Base-by-base conservation (phyloP, 2,113 vertebrate genomes). In the Ursus arctos region DNA sequence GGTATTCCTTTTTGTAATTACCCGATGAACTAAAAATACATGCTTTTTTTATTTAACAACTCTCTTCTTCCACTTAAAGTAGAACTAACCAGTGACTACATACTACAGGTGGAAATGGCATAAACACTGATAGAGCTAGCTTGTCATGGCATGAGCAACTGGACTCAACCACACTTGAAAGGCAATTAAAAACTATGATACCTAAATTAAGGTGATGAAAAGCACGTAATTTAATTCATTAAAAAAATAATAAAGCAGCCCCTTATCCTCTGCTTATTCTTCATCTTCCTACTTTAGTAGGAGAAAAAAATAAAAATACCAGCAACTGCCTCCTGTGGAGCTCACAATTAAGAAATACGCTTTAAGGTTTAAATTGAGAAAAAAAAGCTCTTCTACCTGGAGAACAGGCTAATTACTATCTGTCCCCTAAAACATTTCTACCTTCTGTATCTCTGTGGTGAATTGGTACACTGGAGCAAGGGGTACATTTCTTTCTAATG, bases 281-380 rank as follows among this genome's bases (percentile, higher is more conserved):
- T 59, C 55, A 55, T 80, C 51, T 61, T 87, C 24, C 53, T 80
- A 69, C 40, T 1, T 65, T 47, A 77, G 43, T 18, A 63, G 33
- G 47, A 83, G 67, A 67, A 40, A 93, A 72, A 83, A 76, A 93
- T 88, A 67, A 83, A 83, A 88, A 83, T 47, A 88, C 31, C 40
- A 71, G 28, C 24, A 67, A 5, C 61, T 76, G n/a, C 47, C 31
- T 43, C 24, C 84, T 55, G 11, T 19, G 28, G 21, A 82, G n/a
- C 47, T 88, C 84, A 83, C 22, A 57, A 76, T 18, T 83, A 51
- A 40, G 16, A 88, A 93, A 31, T 57, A 33, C 24, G 72, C 82
- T 74, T 83, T 83, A 36, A 76, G n/a, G 16, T 65, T 89, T 88
- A 76, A 83, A 96, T 26, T 82, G 13, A 53, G 71, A 83, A 91